Evolutionary conservation across 2,113 vertebrate species (phyloP), one percentile per base, ranked within the genome.

Genomic region (Tautogolabrus adspersus): DNA sequence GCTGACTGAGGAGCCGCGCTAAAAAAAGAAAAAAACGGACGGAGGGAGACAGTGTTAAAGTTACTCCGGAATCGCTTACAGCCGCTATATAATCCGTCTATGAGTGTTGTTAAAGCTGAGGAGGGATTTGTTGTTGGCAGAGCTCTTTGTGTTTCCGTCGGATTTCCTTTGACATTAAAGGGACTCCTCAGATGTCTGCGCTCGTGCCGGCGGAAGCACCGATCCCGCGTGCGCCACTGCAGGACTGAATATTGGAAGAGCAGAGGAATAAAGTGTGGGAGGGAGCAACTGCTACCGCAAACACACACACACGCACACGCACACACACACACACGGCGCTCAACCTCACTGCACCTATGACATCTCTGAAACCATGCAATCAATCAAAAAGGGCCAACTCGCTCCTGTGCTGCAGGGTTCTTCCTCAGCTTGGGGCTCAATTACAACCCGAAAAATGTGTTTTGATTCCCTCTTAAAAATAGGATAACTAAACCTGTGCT

Each of bases 211-310:
- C 59, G 19, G 64, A 75, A 70, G 75, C 80, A 34, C 8, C 34
- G 40, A 83, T 57, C 18, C 22, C 61, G 49, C 49, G 22, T 61
- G 58, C 59, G 46, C 70, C 65, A 18, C 83, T 80, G 87, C 82
- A 77, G 82, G 73, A 86, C 70, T 46, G 75, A 40, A 42, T 30
- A 40, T 42, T 52, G 49, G 38, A 42, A 60, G 3, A 49, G 47
- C 62, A 42, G 66, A 65, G 70, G 63, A 47, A 37, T 2, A 26
- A 44, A 78, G 79, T 56, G 10, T 19, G 79, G 37, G 77, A 75
- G 84, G 59, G 75, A 68, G 83, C 74, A 75, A 77, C 68, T 52
- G 74, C 60, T 58, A 40, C 55, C 11, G 11, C 68, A 51, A n/a
- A 42, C 56, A 37, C 34, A 22, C 19, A 23, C 10, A 30, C 26